Base-by-base conservation (phyloP, 2,797 vertebrate genomes). In the Champsocephalus esox region DNA sequence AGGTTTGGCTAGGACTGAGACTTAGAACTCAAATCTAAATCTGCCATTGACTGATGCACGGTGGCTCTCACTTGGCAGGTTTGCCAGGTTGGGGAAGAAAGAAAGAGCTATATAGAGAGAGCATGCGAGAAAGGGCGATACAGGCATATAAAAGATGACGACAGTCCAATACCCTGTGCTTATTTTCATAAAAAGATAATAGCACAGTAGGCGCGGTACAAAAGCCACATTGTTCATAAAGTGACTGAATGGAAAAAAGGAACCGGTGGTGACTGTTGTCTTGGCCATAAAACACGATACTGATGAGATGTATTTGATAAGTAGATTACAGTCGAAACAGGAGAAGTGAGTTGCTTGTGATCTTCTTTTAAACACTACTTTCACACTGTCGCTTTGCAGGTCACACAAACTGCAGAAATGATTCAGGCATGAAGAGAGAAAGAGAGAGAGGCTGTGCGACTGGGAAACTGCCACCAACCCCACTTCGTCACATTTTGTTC, bases 101-200 rank as follows among this genome's bases (percentile, higher is more conserved):
- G 61, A 71, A 73, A 74, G 51, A 78, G 41, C 69, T 10, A 32
- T 0, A 68, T 41, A 67, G 58, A 67, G 0, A 67, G 44, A 61
- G 70, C 43, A 77, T 13, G 48, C 70, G 77, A 76, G 66, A 84
- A 79, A 58, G 58, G 48, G 77, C 7, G 78, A 90, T 84, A 88
- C 86, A 90, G 79, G 79, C 70, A 84, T 66, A 84, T 87, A 91
- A 91, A 88, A 89, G 81, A 89, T 81, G 87, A 91, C 63, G 83
- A 81, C 85, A 87, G 78, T 77, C 65, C 79, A 74, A 79, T 85
- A 62, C 77, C 74, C 70, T 87, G 68, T 78, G 86, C 88, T 89
- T 89, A 89, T 88, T 89, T 92, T 92, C 88, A 89, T 88, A 87
- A 90, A 91, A 83, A 83, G 81, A 93, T 91, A 90, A 92, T 84